phyloP scores from a whole-genome alignment of 2,888 invertebrate species.

The Tetragonula carbonaria region DNA sequence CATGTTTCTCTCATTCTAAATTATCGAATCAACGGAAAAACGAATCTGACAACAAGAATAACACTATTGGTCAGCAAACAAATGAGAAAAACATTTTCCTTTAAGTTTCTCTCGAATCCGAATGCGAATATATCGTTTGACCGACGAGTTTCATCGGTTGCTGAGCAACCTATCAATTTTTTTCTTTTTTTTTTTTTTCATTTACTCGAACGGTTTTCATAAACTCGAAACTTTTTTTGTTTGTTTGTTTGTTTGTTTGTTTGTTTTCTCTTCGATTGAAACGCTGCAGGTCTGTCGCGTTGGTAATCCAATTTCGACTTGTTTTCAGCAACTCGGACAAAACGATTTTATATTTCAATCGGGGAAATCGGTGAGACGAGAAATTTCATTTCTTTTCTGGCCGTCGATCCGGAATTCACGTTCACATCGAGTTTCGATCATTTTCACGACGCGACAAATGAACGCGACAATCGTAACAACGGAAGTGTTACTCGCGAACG shows the following conservation, averaged over 20 bases:
- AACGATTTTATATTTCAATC: constrained; percentile 9
- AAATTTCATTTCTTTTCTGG: background rate
- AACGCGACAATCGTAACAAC: too few species aligned
- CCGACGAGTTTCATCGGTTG: background rate
- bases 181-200: background rate
- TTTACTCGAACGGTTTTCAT: background rate
- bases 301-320: constrained; percentile 10
- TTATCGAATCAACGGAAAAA: background rate
- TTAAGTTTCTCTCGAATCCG: background rate
- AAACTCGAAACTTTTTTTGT: background rate
- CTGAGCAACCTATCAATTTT: background rate
- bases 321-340: background rate
- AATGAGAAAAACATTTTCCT: background rate
- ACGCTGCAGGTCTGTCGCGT: constrained; percentile 3
- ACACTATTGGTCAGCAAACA: background rate
- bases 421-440: background rate
- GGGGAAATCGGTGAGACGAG: background rate
- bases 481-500: too few species aligned
- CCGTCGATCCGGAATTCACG: background rate
- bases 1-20: background rate
- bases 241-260: too few species aligned
- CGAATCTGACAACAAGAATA: constrained; percentile 1
- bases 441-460: background rate
- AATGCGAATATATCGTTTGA: background rate
- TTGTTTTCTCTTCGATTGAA: background rate